Percentiles rank a stretch among this genome's conserved stretches.
Conservation (phyloP, 2,888 invertebrate species). For the Ceriagrion tenellum region DNA sequence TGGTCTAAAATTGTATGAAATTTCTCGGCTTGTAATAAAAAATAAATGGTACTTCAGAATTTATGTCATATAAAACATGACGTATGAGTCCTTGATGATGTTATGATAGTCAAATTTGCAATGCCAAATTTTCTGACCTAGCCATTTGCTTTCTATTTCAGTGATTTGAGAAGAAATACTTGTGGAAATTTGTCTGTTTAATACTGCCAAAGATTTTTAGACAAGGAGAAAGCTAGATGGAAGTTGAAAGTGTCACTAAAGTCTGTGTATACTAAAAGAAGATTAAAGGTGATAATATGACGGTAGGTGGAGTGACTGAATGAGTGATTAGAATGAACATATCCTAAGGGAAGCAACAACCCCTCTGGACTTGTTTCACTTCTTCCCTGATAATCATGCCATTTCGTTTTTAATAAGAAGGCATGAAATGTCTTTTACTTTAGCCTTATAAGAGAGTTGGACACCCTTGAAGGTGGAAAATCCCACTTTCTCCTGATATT, state of each 20-base stretch:
- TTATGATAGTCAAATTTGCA: too few relatives aligned
- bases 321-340: background rate
- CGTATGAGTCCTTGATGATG: too few relatives aligned
- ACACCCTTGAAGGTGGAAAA: background rate
- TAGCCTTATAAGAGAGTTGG: background rate
- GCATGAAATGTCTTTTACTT: background rate
- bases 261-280: background rate
- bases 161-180: slow-evolving; percentile 7
- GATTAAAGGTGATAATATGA: background rate
- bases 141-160: background rate
- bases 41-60: too few relatives aligned
- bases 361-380: background rate
- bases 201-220: slow-evolving; percentile 62
- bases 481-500: slow-evolving; percentile 35
- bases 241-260: background rate
- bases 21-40: too few relatives aligned
- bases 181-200: slow-evolving; percentile 4
- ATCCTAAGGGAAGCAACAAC: background rate
- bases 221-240: background rate
- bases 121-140: background rate
- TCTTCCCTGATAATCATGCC: background rate
- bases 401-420: background rate
- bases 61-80: too few relatives aligned
- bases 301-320: background rate
- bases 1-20: too few relatives aligned